Percentiles rank a stretch among this genome's conserved stretches.
Conservation (phyloP, 2,888 invertebrate genomes). For the Priocnemis perturbator region DNA sequence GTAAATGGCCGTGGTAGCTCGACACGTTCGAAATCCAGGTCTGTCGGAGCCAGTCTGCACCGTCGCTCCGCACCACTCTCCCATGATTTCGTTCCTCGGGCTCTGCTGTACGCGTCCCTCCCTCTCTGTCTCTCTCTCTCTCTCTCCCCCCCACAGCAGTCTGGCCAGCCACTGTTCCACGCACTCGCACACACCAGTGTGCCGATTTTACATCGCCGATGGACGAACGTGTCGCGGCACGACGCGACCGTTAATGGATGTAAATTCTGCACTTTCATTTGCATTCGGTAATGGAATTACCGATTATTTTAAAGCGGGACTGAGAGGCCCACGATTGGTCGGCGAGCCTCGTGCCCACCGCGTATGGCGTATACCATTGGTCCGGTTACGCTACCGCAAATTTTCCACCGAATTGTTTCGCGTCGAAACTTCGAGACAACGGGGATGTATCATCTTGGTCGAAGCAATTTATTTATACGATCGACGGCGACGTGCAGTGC, state of each 20-base stretch:
- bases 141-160: slow-evolving; percentile 22
- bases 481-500: too few relatives aligned
- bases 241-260: slow-evolving; percentile 42
- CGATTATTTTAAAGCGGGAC: slow-evolving; percentile 39
- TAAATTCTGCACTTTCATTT: slow-evolving; percentile 49
- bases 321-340: too few relatives aligned
- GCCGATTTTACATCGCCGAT: slow-evolving; percentile 40
- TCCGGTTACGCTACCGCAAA: neutral
- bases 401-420: neutral
- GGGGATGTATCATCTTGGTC: neutral
- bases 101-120: slow-evolving; percentile 11
- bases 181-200: slow-evolving; percentile 16
- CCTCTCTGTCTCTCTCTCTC: slow-evolving; percentile 6
- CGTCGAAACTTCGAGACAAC: neutral
- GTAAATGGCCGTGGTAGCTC: slow-evolving; percentile 50
- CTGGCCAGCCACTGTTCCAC: slow-evolving; percentile 26
- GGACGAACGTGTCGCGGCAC: slow-evolving; percentile 28
- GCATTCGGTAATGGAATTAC: slow-evolving; percentile 45
- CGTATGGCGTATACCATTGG: too few relatives aligned
- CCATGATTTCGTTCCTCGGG: slow-evolving; percentile 41
- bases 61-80: slow-evolving; percentile 27
- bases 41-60: neutral
- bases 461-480: too few relatives aligned
- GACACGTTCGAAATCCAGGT: slow-evolving; percentile 36
- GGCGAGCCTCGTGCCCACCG: too few relatives aligned